These are phyloP conservation scores for Heliocidaris erythrogramma DNA, from an alignment of 35 echinoderm and acorn worm genomes.

Conservation along the genomic window DNA sequence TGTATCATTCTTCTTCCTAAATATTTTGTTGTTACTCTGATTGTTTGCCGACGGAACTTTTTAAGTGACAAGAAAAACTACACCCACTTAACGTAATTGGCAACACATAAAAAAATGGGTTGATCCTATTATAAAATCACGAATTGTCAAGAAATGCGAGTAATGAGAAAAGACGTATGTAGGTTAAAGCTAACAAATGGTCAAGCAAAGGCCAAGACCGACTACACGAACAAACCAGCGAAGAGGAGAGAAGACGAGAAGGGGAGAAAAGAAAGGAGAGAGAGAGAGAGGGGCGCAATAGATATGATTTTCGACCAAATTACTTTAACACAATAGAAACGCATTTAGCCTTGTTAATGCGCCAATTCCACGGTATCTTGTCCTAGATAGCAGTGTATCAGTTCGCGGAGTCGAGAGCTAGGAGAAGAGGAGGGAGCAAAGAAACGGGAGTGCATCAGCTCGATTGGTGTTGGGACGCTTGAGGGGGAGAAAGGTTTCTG, in stretches of 20 bases:
- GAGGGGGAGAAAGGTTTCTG: not conserved
- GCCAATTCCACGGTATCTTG: not conserved
- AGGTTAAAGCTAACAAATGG: slow-evolving; percentile 21
- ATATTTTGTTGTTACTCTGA: not conserved
- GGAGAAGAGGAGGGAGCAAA: not conserved
- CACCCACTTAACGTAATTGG: not conserved
- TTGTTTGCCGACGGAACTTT: not conserved
- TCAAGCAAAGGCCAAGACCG: not conserved
- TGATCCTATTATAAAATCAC: not conserved
- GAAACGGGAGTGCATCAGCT: not conserved
- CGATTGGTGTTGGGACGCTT: slow-evolving; percentile 1
- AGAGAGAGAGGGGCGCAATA: not conserved
- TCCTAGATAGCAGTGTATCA: not conserved
- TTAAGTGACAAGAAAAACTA: not conserved
- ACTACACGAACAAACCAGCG: not conserved
- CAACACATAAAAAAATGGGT: not conserved
- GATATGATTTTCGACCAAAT: slow-evolving; percentile 34
- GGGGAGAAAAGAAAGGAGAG: not conserved
- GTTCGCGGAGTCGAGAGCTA: not conserved
- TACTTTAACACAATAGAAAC: slow-evolving; percentile 29
- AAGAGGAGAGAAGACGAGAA: not conserved
- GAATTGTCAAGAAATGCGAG: not conserved
- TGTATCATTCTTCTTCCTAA: not conserved
- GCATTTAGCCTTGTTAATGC: slow-evolving; percentile 23
- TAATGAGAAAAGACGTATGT: not conserved